Percentiles rank a stretch among this genome's conserved stretches.
phyloP scores from a whole-genome alignment of 2,113 vertebrate species.

The Forbesichthys papilliferus region DNA sequence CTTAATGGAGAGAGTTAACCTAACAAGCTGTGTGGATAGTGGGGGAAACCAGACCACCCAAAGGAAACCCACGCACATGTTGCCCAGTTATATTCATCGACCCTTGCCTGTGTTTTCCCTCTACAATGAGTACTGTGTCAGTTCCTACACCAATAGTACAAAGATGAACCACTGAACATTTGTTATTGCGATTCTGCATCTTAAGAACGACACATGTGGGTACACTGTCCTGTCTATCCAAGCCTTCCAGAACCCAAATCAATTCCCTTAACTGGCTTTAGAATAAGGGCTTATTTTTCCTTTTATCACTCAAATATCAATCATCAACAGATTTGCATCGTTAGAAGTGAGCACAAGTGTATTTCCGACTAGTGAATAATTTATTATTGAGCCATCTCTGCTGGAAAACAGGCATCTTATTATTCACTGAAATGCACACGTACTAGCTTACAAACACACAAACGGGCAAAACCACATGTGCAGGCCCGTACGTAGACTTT shows the following conservation, averaged over 20 bases:
- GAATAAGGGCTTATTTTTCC: not conserved
- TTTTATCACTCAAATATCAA: slow-evolving; percentile 10
- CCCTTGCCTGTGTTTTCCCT: no score
- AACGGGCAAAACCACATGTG: not conserved
- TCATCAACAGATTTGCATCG: slow-evolving; percentile 19
- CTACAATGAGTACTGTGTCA: no score
- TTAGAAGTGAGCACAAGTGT: slow-evolving; percentile 29
- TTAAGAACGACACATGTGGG: not conserved
- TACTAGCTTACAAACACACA: slow-evolving; percentile 7
- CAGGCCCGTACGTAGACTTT: slow-evolving; percentile 12
- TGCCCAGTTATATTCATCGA: no score
- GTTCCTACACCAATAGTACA: no score
- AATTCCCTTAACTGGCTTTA: not conserved
- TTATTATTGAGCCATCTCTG: slow-evolving; percentile 48
- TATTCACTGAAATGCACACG: slow-evolving; percentile 31
- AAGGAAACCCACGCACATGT: no score
- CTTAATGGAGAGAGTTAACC: no score
- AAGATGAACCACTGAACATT: no score
- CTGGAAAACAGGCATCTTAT: slow-evolving; percentile 36
- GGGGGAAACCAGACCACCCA: no score
- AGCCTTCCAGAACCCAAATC: not conserved
- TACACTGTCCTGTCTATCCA: not conserved
- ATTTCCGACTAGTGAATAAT: slow-evolving; percentile 48
- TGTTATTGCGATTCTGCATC: no score
- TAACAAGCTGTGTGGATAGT: no score